Percentiles rank a stretch among this genome's conserved stretches.
Evolutionary conservation across 2,113 vertebrate genomes (phyloP).

Genomic region (Cochlearius cochlearius): DNA sequence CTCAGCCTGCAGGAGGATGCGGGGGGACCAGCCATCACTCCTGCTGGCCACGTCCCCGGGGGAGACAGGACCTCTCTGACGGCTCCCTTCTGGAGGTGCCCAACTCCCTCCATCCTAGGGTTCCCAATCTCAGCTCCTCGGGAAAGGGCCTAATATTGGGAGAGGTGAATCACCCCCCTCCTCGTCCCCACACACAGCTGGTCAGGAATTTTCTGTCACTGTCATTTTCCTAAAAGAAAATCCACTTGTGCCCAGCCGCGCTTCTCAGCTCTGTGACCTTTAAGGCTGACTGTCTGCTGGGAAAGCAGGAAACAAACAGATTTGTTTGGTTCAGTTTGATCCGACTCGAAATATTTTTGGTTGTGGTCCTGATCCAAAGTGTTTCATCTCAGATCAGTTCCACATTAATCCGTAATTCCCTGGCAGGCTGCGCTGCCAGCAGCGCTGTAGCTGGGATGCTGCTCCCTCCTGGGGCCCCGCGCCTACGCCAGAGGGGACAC

Average conservation of each 20-base stretch:
- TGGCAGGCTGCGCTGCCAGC: not conserved
- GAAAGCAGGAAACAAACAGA: slow-evolving; percentile 62
- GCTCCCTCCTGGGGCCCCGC: not conserved
- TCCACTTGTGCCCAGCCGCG: not conserved
- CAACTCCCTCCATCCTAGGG: not conserved
- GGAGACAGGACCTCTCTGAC: not conserved
- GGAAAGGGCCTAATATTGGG: not conserved
- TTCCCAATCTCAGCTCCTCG: not conserved
- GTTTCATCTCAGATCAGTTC: slow-evolving; percentile 57
- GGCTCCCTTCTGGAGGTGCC: not conserved
- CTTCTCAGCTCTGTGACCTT: slow-evolving; percentile 49
- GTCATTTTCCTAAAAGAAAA: slow-evolving; percentile 40
- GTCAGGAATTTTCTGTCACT: slow-evolving; percentile 9
- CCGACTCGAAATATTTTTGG: slow-evolving; percentile 15
- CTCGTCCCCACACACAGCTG: not conserved
- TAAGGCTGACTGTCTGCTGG: slow-evolving; percentile 46
- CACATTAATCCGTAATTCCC: slow-evolving; percentile 42
- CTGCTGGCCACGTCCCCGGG: not conserved
- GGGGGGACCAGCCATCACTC: not conserved
- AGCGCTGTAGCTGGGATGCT: not conserved
- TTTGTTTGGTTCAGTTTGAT: slow-evolving; percentile 53
- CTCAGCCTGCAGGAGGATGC: not conserved
- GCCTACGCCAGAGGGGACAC: not conserved
- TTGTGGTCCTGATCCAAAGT: slow-evolving; percentile 25
- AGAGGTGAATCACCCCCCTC: not conserved